Conservation (phyloP, 2,888 invertebrate species). For the Acleris laterana region DNA sequence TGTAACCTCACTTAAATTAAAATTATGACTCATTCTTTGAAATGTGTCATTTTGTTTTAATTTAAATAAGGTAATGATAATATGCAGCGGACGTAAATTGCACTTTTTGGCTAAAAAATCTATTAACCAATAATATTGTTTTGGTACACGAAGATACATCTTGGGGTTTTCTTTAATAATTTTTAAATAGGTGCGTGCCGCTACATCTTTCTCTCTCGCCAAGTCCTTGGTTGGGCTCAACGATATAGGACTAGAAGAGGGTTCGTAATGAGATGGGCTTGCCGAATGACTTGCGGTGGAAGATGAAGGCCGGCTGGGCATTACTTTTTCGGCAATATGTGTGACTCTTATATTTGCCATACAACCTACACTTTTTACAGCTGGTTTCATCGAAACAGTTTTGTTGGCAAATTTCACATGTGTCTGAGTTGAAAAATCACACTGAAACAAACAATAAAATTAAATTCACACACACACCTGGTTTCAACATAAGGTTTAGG, state of each 20-base stretch:
- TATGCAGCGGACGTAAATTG: not conserved
- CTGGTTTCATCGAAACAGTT: constrained; percentile 1
- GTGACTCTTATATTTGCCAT: not conserved
- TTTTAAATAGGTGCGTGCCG: not conserved
- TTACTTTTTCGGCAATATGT: not conserved
- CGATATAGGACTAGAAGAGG: not conserved
- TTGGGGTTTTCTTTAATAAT: not conserved
- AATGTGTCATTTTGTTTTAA: constrained; percentile 17
- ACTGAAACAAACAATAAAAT: not conserved
- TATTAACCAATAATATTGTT: constrained; percentile 3
- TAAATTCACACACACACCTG: not conserved
- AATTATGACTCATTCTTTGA: constrained; percentile 7
- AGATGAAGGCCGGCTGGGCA: not conserved
- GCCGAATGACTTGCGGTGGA: not conserved
- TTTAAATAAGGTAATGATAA: constrained; percentile 22
- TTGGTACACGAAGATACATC: constrained; percentile 1
- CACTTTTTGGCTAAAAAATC: not conserved
- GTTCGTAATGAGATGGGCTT: not conserved
- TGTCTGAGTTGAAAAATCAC: constrained; percentile 2
- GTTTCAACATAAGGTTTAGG: not conserved
- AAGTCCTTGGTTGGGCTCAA: not conserved
- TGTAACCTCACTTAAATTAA: constrained; percentile 5
- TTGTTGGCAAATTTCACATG: not conserved
- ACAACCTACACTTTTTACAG: not conserved
- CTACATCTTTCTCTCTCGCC: not conserved